phyloP scores from a whole-genome alignment of 2,113 vertebrate species.

The Istiophorus platypterus region DNA sequence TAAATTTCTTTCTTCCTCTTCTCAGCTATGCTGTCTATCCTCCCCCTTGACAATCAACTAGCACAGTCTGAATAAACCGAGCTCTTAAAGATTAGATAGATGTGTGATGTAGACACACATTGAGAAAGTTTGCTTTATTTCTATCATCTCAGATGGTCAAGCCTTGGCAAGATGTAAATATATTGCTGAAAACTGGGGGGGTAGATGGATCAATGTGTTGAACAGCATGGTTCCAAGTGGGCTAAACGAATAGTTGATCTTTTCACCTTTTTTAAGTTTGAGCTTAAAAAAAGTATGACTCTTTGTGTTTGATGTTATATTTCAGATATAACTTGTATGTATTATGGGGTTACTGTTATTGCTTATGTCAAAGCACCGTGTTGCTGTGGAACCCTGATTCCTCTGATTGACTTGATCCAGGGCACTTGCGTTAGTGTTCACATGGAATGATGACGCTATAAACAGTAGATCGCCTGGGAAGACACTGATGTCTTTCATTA shows the following conservation, averaged over 20 bases:
- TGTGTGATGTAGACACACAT: conserved; percentile 4
- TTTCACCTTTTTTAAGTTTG: no score
- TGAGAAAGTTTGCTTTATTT: conserved; percentile 10
- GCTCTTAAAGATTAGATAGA: conserved; percentile 12
- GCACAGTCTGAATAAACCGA: conserved; percentile 19
- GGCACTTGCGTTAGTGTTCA: not conserved
- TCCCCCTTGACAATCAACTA: conserved; percentile 25
- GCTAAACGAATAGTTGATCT: not conserved
- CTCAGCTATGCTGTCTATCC: not conserved
- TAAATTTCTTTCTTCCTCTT: conserved; percentile 8
- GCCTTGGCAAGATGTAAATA: not conserved
- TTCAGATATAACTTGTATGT: not conserved
- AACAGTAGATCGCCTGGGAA: not conserved
- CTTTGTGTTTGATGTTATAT: not conserved
- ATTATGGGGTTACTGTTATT: not conserved
- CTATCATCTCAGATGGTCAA: not conserved
- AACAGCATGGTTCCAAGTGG: conserved; percentile 19
- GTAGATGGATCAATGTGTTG: conserved; percentile 4
- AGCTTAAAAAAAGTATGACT: no score
- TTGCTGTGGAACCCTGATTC: not conserved
- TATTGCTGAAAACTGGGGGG: not conserved
- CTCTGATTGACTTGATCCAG: no score
- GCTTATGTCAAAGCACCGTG: not conserved
- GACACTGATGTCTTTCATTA: not conserved
- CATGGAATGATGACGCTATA: not conserved